Percentiles rank a stretch among this genome's conserved stretches.
phyloP scores from a whole-genome alignment of 2,113 vertebrate species.

The Gobiocypris rarus region DNA sequence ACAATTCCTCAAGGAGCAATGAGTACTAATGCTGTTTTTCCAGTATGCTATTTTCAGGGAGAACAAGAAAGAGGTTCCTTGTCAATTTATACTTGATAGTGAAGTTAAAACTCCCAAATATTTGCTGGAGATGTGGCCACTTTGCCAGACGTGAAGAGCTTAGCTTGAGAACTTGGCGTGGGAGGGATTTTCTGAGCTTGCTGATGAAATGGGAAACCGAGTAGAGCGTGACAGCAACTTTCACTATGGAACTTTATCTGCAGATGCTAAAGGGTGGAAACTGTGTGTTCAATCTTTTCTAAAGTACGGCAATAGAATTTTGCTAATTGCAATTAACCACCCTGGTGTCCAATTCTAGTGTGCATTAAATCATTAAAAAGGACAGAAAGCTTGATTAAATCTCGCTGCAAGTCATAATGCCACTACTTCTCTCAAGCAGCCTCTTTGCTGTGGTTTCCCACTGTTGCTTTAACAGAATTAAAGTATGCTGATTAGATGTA shows the following conservation, averaged over 20 bases:
- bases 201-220: conserved; percentile 40
- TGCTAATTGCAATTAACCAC: conserved; percentile 9
- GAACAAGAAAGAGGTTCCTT: conserved; percentile 1
- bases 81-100: conserved; percentile 17
- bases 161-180: conserved; percentile 22
- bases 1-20: neutral
- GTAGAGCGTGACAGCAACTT: conserved; percentile 24
- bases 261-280: neutral
- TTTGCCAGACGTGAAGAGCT: conserved; percentile 20
- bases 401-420: neutral
- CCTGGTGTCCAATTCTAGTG: neutral
- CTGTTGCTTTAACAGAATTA: neutral
- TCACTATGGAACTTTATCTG: conserved; percentile 10
- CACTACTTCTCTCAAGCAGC: neutral
- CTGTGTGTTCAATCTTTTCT: neutral
- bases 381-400: neutral
- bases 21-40: conserved; percentile 1
- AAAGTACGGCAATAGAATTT: neutral
- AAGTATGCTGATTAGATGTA: neutral
- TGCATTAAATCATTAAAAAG: conserved; percentile 1
- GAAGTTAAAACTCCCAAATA: conserved; percentile 7
- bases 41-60: conserved; percentile 9
- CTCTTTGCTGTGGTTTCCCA: neutral
- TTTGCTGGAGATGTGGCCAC: conserved; percentile 2
- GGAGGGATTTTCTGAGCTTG: conserved; percentile 15